Conservation (phyloP, 2,888 invertebrate species). For the Melinaea marsaeus region DNA sequence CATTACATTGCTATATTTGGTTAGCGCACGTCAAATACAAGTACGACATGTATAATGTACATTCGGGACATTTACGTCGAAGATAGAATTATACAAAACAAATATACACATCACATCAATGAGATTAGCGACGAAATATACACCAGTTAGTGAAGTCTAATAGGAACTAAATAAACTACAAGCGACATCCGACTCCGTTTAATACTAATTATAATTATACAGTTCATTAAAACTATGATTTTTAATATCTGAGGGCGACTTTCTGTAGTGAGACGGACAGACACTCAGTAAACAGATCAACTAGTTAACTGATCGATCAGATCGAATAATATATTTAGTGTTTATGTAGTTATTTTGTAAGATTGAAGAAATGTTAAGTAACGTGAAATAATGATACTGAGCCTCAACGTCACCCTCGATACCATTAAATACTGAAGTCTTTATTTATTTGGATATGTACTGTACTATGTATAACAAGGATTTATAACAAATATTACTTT, state of each 20-base stretch:
- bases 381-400: no score
- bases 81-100: conserved; percentile 8
- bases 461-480: neutral
- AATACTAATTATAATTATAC: neutral
- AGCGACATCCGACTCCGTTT: neutral
- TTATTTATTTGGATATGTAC: conserved; percentile 6
- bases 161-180: conserved; percentile 7
- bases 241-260: no score
- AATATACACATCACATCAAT: neutral
- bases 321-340: no score
- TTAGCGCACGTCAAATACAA: neutral
- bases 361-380: no score
- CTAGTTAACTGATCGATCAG: no score
- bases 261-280: no score
- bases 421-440: conserved; percentile 1
- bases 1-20: conserved; percentile 9
- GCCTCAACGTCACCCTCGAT: neutral
- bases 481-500: conserved; percentile 12
- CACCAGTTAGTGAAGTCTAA: conserved; percentile 5
- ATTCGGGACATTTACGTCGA: neutral
- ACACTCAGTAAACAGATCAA: no score
- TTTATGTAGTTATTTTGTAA: no score
- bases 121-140: conserved; percentile 8
- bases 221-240: no score
- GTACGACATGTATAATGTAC: conserved; percentile 4